Evolutionary conservation across 2,888 invertebrate genomes (phyloP).

Genomic region (Pterostichus madidus): DNA sequence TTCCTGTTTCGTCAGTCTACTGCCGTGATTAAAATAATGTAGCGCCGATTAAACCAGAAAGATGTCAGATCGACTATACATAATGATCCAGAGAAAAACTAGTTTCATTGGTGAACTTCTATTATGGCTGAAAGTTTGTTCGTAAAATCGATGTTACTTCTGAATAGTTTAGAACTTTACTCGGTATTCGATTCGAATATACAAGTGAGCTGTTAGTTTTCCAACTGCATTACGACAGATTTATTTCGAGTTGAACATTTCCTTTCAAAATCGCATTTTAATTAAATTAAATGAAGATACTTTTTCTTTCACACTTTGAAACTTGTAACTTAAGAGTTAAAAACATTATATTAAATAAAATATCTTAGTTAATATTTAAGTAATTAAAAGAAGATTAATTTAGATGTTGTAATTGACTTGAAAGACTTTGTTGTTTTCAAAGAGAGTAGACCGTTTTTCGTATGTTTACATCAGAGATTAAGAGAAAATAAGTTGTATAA

Average conservation of each 20-base stretch:
- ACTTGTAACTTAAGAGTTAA: not conserved
- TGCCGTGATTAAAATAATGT: slow-evolving; percentile 35
- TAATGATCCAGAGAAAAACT: slow-evolving; percentile 46
- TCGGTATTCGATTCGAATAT: slow-evolving; percentile 43
- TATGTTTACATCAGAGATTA: slow-evolving; percentile 23
- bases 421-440: not conserved
- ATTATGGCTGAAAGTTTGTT: slow-evolving; percentile 48
- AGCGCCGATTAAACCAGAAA: slow-evolving; percentile 45
- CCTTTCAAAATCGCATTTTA: slow-evolving; percentile 33
- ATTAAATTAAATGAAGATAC: slow-evolving; percentile 36
- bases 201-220: slow-evolving; percentile 46
- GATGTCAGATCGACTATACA: slow-evolving; percentile 32
- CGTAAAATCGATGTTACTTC: slow-evolving; percentile 47
- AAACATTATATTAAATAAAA: slow-evolving; percentile 5
- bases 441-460: not conserved
- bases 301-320: not conserved
- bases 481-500: slow-evolving; percentile 25
- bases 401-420: not conserved
- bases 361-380: too few relatives aligned
- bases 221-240: slow-evolving; percentile 46
- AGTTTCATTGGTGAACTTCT: slow-evolving; percentile 52
- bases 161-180: slow-evolving; percentile 48
- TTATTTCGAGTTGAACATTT: slow-evolving; percentile 30
- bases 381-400: too few relatives aligned
- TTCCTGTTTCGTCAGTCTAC: not conserved